These are phyloP conservation scores for Leptopilina boulardi DNA, from an alignment of 1,140 invertebrate genomes.

Conservation along the genomic window DNA sequence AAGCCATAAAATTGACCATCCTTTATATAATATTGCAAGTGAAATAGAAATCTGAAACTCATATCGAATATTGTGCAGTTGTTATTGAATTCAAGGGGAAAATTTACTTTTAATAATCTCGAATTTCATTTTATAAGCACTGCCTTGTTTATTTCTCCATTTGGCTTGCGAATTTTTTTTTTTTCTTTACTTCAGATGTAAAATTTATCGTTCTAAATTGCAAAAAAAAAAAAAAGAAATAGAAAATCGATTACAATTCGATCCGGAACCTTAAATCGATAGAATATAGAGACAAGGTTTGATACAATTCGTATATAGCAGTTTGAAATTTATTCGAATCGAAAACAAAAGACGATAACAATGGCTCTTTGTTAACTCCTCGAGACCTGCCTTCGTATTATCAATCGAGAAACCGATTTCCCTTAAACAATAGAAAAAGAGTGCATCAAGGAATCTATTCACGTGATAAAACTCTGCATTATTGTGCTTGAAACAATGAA, in stretches of 20 bases:
- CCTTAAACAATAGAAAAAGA: neutral
- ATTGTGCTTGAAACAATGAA: constrained; percentile 3
- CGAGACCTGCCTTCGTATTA: constrained; percentile 3
- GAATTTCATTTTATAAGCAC: no score
- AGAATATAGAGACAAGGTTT: neutral
- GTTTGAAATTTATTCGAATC: constrained; percentile 24
- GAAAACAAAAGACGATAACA: constrained; percentile 23
- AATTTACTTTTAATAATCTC: no score
- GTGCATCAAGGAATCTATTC: neutral
- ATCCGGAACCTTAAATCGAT: constrained; percentile 4
- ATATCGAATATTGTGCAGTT: no score
- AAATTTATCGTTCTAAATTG: neutral
- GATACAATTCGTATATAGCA: constrained; percentile 16
- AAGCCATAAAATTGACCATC: no score
- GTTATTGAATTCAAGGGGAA: no score
- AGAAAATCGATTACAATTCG: neutral
- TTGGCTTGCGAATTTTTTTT: no score
- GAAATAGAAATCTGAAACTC: no score
- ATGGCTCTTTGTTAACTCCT: constrained; percentile 12
- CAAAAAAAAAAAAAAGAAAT: neutral
- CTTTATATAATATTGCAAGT: no score
- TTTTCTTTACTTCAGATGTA: no score
- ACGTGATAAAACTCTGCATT: constrained; percentile 12
- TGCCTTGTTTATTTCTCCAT: no score
- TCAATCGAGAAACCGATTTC: constrained; percentile 23